phyloP scores from a whole-genome alignment of 2,888 invertebrate genomes.

The Megalurothrips usitatus region DNA sequence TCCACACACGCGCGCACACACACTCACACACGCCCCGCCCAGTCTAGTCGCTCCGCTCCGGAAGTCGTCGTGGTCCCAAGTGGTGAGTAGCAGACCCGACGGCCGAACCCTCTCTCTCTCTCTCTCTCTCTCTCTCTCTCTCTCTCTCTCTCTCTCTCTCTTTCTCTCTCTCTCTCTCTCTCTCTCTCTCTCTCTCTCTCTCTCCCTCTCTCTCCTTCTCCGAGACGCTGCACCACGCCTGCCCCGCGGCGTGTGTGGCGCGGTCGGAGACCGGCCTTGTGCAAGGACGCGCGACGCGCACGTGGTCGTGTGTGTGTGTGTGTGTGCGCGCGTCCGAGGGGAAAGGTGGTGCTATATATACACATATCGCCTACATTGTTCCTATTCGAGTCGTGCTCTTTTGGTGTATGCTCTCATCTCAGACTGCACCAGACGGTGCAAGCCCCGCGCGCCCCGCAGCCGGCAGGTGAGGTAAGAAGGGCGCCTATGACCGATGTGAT shows the following conservation, averaged over 20 bases:
- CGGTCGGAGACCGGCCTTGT: conserved; percentile 25
- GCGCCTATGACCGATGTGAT: too few species aligned
- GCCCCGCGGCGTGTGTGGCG: not conserved
- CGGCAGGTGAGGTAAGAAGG: too few species aligned
- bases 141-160: conserved; percentile 1
- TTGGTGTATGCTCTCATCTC: too few species aligned
- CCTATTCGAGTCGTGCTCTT: too few species aligned
- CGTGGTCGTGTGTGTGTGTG: not conserved
- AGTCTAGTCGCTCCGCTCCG: not conserved
- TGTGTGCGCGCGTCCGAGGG: not conserved
- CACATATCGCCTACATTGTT: too few species aligned
- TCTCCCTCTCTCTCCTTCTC: not conserved
- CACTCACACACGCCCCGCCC: not conserved
- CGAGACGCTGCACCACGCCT: not conserved
- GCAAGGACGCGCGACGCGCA: not conserved
- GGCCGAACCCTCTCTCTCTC: not conserved
- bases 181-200: conserved; percentile 11
- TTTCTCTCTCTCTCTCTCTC: conserved; percentile 1
- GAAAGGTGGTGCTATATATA: too few species aligned
- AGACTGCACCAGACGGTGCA: not conserved
- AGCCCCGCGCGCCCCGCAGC: not conserved
- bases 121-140: not conserved
- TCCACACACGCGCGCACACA: too few species aligned
- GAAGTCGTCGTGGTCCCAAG: not conserved
- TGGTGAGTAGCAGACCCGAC: not conserved